Base-by-base conservation (phyloP, 2,888 invertebrate species). In the Gandaritis pyraliata region DNA sequence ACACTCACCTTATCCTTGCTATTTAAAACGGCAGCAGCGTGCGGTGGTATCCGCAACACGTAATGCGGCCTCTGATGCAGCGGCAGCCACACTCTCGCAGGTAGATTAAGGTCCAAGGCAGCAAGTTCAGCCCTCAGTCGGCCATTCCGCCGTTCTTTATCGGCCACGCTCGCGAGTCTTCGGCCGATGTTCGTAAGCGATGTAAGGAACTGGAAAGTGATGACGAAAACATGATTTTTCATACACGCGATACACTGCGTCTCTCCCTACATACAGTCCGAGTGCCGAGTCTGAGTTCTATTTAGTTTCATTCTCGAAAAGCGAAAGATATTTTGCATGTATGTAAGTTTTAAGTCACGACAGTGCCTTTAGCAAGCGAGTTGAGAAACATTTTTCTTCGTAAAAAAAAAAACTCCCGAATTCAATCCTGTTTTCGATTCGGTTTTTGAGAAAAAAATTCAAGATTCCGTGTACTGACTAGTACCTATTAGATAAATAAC, bases 41-140 rank as follows among this genome's bases (percentile, higher is more conserved):
- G 98, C 63, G 98, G 98, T 46, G 99, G 99, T 90, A 99, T 98
- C 87, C 99, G 94, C 51, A 99, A 96, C 75, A 99, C 96, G 82
- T 98, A 96, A 92, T 99, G 99, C 53, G 97, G 96, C 72, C 94
- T 93, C 72, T 96, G 96, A 85, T 98, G 96, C 49, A 99, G 93
- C 12, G 99, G 99, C 74, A 99, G 93, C 99, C 99, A 99, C 65
- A 99, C 99, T 62, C 98, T 93, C 11, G 99, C 99, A 12, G 99
- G 99, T 65, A 99, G 94, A 93, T 99, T 99, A 72, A 99, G 94
- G 92, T 99, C 99, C 62, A 99, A 93, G 73, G 97, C 94, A 71
- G 97, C 97, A 73, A 99, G 93, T 86, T 99, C 99, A 59, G 98
- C 98, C 68, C 98, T 95, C 71, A 99, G 93, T 72, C 97, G 95